phyloP scores from a whole-genome alignment of 2,797 vertebrate species.

The Crocidura indochinensis region DNA sequence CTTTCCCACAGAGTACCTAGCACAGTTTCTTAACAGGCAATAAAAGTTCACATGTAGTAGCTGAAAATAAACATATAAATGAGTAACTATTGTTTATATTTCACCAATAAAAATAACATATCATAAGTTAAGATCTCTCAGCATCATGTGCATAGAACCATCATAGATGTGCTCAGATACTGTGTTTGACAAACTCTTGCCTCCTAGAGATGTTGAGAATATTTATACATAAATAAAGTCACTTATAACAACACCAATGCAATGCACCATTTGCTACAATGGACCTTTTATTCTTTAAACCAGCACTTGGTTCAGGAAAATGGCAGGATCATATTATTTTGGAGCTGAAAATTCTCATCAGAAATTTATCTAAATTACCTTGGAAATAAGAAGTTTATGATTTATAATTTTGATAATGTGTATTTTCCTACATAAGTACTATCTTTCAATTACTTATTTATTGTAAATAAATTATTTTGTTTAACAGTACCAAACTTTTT shows the following conservation, averaged over 20 bases:
- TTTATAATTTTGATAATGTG: too few species aligned
- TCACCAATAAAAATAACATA: not conserved
- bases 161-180: not conserved
- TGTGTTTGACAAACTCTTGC: not conserved
- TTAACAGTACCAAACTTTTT: too few species aligned
- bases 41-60: not conserved
- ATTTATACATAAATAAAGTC: not conserved
- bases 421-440: too few species aligned
- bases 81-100: not conserved
- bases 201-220: not conserved
- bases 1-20: not conserved
- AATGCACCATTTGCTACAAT: not conserved
- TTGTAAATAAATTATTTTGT: too few species aligned
- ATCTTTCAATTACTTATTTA: too few species aligned
- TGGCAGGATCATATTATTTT: too few species aligned
- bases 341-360: too few species aligned
- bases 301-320: too few species aligned
- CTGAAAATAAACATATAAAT: constrained; percentile 48
- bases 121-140: constrained; percentile 39
- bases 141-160: not conserved
- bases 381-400: too few species aligned
- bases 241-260: not conserved
- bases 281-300: too few species aligned
- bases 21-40: not conserved
- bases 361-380: too few species aligned